Percentiles rank a stretch among this genome's conserved stretches.
phyloP scores from a whole-genome alignment of 1,140 invertebrate genomes.

The Dreissena rostriformis region DNA sequence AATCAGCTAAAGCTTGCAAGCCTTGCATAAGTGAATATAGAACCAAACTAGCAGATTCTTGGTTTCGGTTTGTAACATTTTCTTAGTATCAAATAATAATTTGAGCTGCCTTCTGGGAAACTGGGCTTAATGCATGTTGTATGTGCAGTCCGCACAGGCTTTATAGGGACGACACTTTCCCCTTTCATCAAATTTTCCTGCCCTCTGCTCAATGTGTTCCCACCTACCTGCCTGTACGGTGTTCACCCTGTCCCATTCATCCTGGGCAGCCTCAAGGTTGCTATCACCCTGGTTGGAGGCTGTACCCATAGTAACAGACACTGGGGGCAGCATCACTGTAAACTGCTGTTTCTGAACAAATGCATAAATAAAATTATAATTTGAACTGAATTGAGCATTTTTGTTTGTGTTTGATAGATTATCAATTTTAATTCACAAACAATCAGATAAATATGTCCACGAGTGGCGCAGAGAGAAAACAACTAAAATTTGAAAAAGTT shows the following conservation, averaged over 20 bases:
- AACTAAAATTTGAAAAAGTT: too few species aligned
- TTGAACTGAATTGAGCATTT: background rate
- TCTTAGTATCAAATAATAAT: too few species aligned
- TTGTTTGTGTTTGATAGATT: background rate
- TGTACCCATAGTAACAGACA: background rate
- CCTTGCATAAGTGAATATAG: too few species aligned
- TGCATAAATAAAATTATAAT: background rate
- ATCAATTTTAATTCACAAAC: background rate
- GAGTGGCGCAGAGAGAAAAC: background rate
- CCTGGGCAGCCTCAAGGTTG: constrained; percentile 37
- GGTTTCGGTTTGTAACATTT: too few species aligned
- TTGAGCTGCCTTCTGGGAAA: too few species aligned
- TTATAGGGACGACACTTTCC: too few species aligned
- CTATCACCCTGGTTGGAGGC: background rate
- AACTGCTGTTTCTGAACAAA: background rate
- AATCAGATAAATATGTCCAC: background rate
- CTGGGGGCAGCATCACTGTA: constrained; percentile 10
- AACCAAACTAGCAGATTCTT: too few species aligned
- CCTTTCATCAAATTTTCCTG: too few species aligned
- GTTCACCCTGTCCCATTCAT: constrained; percentile 50
- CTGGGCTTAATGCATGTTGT: too few species aligned
- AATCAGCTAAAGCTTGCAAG: too few species aligned
- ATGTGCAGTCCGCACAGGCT: too few species aligned
- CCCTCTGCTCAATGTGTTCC: constrained; percentile 6
- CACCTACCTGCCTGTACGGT: constrained; percentile 53